phyloP scores from a whole-genome alignment of 2,888 invertebrate species.

The Platycheirus rosarum region DNA sequence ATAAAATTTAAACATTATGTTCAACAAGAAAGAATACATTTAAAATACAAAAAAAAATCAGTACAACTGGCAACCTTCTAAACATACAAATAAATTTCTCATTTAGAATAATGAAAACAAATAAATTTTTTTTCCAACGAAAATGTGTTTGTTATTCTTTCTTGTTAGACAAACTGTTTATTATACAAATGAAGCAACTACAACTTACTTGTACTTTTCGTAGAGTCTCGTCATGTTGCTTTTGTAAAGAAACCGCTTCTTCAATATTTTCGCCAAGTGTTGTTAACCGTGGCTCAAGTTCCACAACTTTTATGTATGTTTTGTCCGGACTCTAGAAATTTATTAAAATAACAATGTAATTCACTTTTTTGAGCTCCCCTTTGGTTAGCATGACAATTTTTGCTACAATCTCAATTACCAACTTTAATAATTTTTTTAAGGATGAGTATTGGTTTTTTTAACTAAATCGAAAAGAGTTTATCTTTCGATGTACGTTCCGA shows the following conservation, averaged over 20 bases:
- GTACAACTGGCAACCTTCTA: no score
- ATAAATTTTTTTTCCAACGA: no score
- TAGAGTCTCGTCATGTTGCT: slow-evolving; percentile 92
- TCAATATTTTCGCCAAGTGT: slow-evolving; percentile 89
- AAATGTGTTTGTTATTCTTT: neutral
- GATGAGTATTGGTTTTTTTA: neutral
- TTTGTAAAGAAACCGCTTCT: slow-evolving; percentile 89
- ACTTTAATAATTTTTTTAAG: slow-evolving; percentile 6
- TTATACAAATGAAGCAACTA: neutral
- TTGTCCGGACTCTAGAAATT: slow-evolving; percentile 90
- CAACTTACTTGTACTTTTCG: slow-evolving; percentile 90
- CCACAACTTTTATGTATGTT: slow-evolving; percentile 92
- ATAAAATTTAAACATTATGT: slow-evolving; percentile 17
- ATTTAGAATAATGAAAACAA: no score
- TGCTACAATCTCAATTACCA: slow-evolving; percentile 56
- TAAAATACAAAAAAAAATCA: neutral
- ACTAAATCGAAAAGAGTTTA: no score
- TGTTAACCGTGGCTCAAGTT: slow-evolving; percentile 92
- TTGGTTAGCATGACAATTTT: slow-evolving; percentile 45
- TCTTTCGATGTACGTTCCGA: no score
- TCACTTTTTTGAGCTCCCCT: slow-evolving; percentile 23
- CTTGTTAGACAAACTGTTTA: slow-evolving; percentile 36
- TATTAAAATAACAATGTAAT: slow-evolving; percentile 43
- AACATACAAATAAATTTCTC: no score
- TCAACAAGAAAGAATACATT: slow-evolving; percentile 2